Evolutionary conservation across 2,113 vertebrate genomes (phyloP).

Genomic region (Malaclemys terrapin): DNA sequence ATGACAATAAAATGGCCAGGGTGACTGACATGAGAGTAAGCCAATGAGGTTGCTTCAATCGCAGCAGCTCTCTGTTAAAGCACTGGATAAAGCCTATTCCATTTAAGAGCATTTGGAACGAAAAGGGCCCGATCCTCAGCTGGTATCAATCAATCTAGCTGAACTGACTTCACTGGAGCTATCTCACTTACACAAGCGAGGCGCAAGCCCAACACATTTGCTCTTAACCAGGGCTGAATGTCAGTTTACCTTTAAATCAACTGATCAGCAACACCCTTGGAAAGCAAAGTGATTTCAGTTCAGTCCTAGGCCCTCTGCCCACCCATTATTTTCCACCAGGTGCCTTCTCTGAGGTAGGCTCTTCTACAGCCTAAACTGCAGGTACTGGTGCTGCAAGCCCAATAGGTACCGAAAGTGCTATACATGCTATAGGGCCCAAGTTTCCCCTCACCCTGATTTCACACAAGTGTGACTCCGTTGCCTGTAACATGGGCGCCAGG

Average conservation of each 20-base stretch:
- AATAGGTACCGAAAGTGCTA: neutral
- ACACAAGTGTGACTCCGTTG: neutral
- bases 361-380: neutral
- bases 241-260: neutral
- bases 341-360: neutral
- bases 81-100: neutral
- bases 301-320: neutral
- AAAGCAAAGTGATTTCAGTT: neutral
- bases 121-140: neutral
- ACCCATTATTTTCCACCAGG: neutral
- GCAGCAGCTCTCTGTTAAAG: neutral
- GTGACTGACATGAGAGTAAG: no score
- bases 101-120: neutral
- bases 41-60: neutral
- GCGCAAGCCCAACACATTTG: neutral
- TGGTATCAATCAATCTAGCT: neutral
- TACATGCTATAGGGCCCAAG: neutral
- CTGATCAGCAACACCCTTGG: neutral
- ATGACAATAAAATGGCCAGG: no score
- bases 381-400: neutral
- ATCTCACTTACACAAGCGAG: neutral
- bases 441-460: neutral
- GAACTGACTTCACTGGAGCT: neutral
- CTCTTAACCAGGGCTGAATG: neutral
- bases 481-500: neutral